Evolutionary conservation across 2,888 invertebrate species (phyloP).

Genomic region (Anticlea derivata): DNA sequence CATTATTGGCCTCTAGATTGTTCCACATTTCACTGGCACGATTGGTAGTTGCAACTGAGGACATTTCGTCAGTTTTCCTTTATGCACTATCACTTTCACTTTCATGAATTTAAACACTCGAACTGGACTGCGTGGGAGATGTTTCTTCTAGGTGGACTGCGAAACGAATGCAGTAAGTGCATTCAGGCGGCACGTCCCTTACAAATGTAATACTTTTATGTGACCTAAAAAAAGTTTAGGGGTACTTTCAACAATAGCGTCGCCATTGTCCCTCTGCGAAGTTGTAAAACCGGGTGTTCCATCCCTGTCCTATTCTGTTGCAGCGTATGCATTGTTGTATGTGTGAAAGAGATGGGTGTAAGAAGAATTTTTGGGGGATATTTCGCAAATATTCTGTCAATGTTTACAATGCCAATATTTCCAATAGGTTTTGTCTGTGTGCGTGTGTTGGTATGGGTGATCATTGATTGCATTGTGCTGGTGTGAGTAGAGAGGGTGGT

Average conservation of each 20-base stretch:
- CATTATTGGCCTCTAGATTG: constrained; percentile 59
- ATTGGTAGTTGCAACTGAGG: constrained; percentile 64
- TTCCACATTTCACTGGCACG: constrained; percentile 76
- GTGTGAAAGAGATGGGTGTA: constrained; percentile 58
- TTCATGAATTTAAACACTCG: constrained; percentile 46
- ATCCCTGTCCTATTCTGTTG: constrained; percentile 55
- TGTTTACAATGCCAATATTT: constrained; percentile 82
- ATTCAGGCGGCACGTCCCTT: constrained; percentile 75
- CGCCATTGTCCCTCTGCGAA: constrained; percentile 77
- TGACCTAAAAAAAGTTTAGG: constrained; percentile 82
- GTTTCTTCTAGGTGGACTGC: constrained; percentile 68
- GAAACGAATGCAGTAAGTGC: constrained; percentile 78
- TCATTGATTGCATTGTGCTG: constrained; percentile 62
- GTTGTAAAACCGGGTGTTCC: constrained; percentile 67
- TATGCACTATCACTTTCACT: constrained; percentile 56
- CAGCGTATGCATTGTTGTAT: constrained; percentile 30
- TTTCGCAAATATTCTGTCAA: constrained; percentile 77
- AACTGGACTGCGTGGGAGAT: constrained; percentile 72
- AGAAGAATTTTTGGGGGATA: constrained; percentile 58
- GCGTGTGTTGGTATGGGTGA: constrained; percentile 53
- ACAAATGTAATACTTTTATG: constrained; percentile 81
- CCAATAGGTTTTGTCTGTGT: constrained; percentile 64
- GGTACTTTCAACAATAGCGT: constrained; percentile 81
- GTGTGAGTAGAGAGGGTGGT: constrained; percentile 77
- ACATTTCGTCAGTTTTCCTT: constrained; percentile 52